Evolutionary conservation across 2,113 vertebrate species (phyloP).

Genomic region (Beaufortia kweichowensis): DNA sequence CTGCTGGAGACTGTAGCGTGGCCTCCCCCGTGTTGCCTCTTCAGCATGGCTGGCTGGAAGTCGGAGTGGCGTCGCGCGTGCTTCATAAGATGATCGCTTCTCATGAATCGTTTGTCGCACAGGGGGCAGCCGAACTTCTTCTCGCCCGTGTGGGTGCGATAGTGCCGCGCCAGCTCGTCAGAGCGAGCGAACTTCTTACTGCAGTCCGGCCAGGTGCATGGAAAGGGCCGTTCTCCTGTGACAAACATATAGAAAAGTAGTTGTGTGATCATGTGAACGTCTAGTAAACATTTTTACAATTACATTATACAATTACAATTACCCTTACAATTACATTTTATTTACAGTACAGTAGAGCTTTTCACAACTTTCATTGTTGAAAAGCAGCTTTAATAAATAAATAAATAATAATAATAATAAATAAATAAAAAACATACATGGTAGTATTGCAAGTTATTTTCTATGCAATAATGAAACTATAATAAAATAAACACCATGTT

Average conservation of each 20-base stretch:
- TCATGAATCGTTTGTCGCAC: conserved; percentile 98
- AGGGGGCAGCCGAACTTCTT: conserved; percentile 95
- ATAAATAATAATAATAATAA: too few relatives aligned
- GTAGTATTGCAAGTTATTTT: too few relatives aligned
- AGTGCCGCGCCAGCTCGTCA: conserved; percentile 93
- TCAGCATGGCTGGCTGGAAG: conserved; percentile 94
- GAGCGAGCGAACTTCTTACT: conserved; percentile 98
- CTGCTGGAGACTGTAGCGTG: conserved; percentile 58
- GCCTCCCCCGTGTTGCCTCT: conserved; percentile 75
- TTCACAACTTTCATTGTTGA: too few relatives aligned
- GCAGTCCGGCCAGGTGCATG: conserved; percentile 93
- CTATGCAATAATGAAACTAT: too few relatives aligned
- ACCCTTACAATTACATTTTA: too few relatives aligned
- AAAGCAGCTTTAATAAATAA: too few relatives aligned
- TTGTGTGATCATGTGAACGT: conserved; percentile 24
- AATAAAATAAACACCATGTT: too few relatives aligned
- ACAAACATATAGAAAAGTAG: conserved; percentile 43
- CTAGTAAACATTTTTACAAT: conserved; percentile 37
- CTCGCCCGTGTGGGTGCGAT: conserved; percentile 97
- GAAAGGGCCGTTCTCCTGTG: conserved; percentile 92
- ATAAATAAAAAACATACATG: too few relatives aligned
- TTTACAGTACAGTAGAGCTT: too few relatives aligned
- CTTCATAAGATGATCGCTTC: conserved; percentile 96
- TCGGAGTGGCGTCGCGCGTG: conserved; percentile 91
- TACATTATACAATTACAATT: too few relatives aligned